These are phyloP conservation scores for Patella pellucida DNA, from an alignment of 2,888 invertebrate genomes.

Conservation along the genomic window DNA sequence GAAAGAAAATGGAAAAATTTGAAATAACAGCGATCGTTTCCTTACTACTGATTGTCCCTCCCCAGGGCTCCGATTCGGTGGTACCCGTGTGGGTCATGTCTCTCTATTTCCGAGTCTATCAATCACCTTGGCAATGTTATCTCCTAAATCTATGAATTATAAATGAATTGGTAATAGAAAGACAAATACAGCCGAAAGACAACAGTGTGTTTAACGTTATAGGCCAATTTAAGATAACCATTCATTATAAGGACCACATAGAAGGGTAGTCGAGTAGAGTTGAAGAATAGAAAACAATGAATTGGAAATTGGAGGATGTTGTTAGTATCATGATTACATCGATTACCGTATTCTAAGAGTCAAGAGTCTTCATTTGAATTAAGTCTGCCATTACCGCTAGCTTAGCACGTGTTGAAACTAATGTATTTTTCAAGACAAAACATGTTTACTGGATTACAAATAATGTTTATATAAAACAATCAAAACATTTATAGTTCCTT, in stretches of 20 bases:
- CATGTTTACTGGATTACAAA: too few species aligned
- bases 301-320: too few species aligned
- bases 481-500: too few species aligned
- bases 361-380: too few species aligned
- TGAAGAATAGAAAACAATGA: too few species aligned
- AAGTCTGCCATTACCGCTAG: too few species aligned
- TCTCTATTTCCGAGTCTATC: conserved; percentile 5
- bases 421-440: too few species aligned
- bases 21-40: not conserved
- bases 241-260: conserved; percentile 1
- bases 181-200: not conserved
- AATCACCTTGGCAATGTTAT: conserved; percentile 2
- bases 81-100: not conserved
- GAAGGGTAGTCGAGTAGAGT: too few species aligned
- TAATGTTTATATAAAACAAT: too few species aligned
- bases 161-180: conserved; percentile 5
- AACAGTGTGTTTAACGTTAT: not conserved
- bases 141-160: not conserved
- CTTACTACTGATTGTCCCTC: not conserved
- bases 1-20: not conserved
- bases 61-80: not conserved
- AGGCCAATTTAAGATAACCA: conserved; percentile 1
- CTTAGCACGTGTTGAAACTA: too few species aligned
- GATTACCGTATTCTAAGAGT: too few species aligned
- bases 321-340: too few species aligned